Conservation (phyloP, 2,113 vertebrate genomes). For the Nyctereutes procyonoides region DNA sequence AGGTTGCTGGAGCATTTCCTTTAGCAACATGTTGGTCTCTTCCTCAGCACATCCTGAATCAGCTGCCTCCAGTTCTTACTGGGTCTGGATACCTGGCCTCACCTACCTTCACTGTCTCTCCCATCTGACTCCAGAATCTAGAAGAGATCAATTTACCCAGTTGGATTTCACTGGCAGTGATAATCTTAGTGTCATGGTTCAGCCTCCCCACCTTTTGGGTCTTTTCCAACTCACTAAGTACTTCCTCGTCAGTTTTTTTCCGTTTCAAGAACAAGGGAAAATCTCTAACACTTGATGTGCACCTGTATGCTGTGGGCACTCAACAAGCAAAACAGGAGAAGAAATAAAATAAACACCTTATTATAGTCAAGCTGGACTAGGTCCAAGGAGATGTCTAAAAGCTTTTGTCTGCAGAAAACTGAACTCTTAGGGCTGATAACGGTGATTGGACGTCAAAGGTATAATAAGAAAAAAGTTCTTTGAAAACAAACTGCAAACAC, state of each 20-base stretch:
- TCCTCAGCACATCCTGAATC: slow-evolving; percentile 84
- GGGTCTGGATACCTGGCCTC: slow-evolving; percentile 82
- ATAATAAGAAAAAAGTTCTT: slow-evolving; percentile 44
- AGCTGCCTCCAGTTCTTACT: slow-evolving; percentile 79
- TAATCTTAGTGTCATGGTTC: slow-evolving; percentile 79
- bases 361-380: slow-evolving; percentile 55
- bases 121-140: slow-evolving; percentile 80
- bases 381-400: slow-evolving; percentile 56
- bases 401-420: slow-evolving; percentile 71
- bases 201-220: slow-evolving; percentile 81
- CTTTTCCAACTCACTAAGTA: slow-evolving; percentile 40
- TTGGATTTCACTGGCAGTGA: slow-evolving; percentile 75
- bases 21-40: slow-evolving; percentile 77
- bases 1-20: slow-evolving; percentile 82
- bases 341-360: slow-evolving; percentile 68
- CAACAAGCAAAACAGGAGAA: slow-evolving; percentile 66
- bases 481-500: slow-evolving; percentile 49
- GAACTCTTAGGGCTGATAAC: slow-evolving; percentile 27
- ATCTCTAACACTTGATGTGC: slow-evolving; percentile 84
- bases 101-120: slow-evolving; percentile 55
- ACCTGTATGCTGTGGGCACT: slow-evolving; percentile 80
- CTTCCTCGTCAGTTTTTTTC: slow-evolving; percentile 68
- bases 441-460: slow-evolving; percentile 54
- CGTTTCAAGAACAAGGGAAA: slow-evolving; percentile 82
- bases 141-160: slow-evolving; percentile 81